A percentile compares a stretch with the other conserved stretches of the same genome.
Evolutionary conservation across 2,888 invertebrate genomes (phyloP).

Genomic region (Latrodectus hesperus): DNA sequence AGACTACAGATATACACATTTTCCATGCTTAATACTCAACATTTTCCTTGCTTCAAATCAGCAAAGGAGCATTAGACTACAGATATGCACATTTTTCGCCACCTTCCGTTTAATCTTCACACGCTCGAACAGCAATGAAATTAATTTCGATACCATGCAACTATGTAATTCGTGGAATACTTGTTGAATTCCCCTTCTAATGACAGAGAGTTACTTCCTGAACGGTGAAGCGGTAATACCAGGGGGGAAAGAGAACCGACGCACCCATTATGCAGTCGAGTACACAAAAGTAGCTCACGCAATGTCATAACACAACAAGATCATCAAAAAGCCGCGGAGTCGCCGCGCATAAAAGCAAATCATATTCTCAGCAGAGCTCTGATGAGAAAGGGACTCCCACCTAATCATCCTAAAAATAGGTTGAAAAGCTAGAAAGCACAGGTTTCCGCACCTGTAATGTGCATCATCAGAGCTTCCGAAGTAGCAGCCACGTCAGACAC

Average conservation of each 20-base stretch:
- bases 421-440: slow-evolving; percentile 22
- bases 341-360: slow-evolving; percentile 11
- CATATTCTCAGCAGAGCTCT: slow-evolving; percentile 33
- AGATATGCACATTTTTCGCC: too few relatives aligned
- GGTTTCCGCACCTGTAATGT: slow-evolving; percentile 43
- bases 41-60: too few relatives aligned
- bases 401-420: slow-evolving; percentile 51
- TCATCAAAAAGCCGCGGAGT: background rate
- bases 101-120: too few relatives aligned
- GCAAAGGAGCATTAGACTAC: too few relatives aligned
- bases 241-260: background rate
- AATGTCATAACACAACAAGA: background rate
- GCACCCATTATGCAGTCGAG: slow-evolving; percentile 9
- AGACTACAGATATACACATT: too few relatives aligned
- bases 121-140: too few relatives aligned
- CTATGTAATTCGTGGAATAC: too few relatives aligned
- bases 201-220: too few relatives aligned
- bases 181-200: too few relatives aligned
- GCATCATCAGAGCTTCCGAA: slow-evolving; percentile 56
- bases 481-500: slow-evolving; percentile 31
- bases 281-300: slow-evolving; percentile 5
- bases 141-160: too few relatives aligned
- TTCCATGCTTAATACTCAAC: too few relatives aligned
- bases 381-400: slow-evolving; percentile 36
- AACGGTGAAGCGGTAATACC: background rate